Evolutionary conservation across 2,113 vertebrate genomes (phyloP).

Genomic region (Rostratula benghalensis): DNA sequence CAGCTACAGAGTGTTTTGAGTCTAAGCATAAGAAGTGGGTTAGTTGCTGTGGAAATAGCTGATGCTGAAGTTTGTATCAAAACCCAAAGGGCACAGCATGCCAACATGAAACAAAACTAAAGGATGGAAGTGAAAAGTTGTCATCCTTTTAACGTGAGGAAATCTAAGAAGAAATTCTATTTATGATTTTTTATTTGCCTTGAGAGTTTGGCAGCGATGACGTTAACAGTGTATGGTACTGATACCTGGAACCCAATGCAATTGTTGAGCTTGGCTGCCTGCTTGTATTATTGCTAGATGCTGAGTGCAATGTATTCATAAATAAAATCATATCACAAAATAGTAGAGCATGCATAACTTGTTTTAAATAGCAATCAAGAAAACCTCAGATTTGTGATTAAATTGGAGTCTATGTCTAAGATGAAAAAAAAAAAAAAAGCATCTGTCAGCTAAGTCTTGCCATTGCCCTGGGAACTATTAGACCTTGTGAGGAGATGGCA

Average conservation of each 20-base stretch:
- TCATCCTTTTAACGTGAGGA: neutral
- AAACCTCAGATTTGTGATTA: neutral
- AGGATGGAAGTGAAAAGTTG: neutral
- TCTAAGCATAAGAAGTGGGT: neutral
- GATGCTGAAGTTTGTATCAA: neutral
- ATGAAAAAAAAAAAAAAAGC: rapidly evolving
- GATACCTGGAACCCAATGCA: neutral
- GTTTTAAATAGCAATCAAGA: neutral
- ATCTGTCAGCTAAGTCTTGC: neutral
- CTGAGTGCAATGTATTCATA: neutral
- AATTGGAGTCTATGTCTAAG: neutral
- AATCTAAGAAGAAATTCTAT: neutral
- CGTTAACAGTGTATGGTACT: neutral
- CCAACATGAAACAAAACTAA: neutral
- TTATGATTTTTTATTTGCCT: neutral
- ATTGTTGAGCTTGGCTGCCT: neutral
- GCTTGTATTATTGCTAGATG: neutral
- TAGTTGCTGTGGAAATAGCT: neutral
- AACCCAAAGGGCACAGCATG: neutral
- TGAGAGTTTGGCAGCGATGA: neutral
- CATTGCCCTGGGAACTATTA: neutral
- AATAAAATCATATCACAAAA: neutral
- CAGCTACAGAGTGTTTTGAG: neutral
- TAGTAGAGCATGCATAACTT: neutral
- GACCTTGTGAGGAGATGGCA: neutral